Percentiles rank a stretch among this genome's conserved stretches.
phyloP scores from a whole-genome alignment of 2,797 vertebrate genomes.

The Ispidina lecontei region DNA sequence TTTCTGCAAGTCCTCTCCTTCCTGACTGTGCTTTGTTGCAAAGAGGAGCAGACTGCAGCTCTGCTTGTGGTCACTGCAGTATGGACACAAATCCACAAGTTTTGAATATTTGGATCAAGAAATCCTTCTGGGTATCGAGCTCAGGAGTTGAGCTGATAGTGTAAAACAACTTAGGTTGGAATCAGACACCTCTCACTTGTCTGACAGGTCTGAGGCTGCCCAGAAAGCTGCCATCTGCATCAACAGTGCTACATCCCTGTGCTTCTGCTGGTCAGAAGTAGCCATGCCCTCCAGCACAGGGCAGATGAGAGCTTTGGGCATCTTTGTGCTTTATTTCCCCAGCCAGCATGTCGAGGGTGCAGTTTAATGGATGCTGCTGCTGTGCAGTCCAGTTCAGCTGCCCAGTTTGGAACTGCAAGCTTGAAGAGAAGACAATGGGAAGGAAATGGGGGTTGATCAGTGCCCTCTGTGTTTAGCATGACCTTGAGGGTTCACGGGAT shows the following conservation, averaged over 20 bases:
- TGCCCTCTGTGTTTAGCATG: not conserved
- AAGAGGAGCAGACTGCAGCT: not conserved
- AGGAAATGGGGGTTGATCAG: not conserved
- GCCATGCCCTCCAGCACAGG: not conserved
- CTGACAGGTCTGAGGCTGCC: not conserved
- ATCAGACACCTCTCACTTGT: fast-evolving
- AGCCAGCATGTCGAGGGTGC: not conserved
- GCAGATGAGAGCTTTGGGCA: not conserved
- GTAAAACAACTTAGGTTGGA: not conserved
- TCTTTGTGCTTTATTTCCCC: not conserved
- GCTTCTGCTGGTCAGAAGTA: not conserved
- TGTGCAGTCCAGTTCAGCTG: not conserved
- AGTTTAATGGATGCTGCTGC: not conserved
- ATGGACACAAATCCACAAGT: not conserved
- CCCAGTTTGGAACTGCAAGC: not conserved
- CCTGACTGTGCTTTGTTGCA: fast-evolving
- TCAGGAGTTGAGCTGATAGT: not conserved
- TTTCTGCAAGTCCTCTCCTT: not conserved
- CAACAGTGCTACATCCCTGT: not conserved
- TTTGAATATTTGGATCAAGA: not conserved
- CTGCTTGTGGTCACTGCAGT: not conserved
- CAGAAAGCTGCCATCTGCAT: not conserved
- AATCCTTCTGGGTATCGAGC: not conserved
- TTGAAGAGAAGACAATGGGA: not conserved
- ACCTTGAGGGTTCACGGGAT: not conserved